Evolutionary conservation across 1,140 invertebrate genomes (phyloP).

Genomic region (Fopius arisanus): DNA sequence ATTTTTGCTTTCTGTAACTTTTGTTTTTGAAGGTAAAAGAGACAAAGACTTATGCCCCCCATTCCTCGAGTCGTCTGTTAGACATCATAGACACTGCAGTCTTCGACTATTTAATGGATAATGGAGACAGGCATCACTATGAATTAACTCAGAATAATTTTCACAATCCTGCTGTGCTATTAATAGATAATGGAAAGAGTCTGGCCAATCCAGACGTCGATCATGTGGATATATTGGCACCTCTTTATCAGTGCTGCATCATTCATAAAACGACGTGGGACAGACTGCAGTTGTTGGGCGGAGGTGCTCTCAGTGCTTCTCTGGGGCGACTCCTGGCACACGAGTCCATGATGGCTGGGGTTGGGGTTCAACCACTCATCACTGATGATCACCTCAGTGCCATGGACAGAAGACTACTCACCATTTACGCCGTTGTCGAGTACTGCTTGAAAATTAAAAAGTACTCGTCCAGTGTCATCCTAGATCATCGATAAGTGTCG

Average conservation of each 20-base stretch:
- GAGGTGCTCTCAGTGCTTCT: conserved; percentile 68
- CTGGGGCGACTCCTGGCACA: conserved; percentile 63
- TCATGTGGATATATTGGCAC: conserved; percentile 86
- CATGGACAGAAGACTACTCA: conserved; percentile 79
- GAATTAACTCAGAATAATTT: conserved; percentile 73
- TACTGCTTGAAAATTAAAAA: conserved; percentile 69
- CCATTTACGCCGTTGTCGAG: conserved; percentile 77
- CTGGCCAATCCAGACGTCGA: conserved; percentile 86
- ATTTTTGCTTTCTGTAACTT: too few species aligned
- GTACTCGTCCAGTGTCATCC: conserved; percentile 53
- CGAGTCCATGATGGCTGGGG: conserved; percentile 65
- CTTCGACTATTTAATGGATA: conserved; percentile 94
- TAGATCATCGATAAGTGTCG: conserved; percentile 44
- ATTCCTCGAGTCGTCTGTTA: conserved; percentile 71
- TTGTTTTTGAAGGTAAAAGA: conserved; percentile 52
- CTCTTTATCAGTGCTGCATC: conserved; percentile 91
- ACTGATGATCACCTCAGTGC: conserved; percentile 79
- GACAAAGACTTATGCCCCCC: conserved; percentile 54
- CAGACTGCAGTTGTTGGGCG: conserved; percentile 73
- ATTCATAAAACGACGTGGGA: conserved; percentile 75
- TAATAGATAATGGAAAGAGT: conserved; percentile 95
- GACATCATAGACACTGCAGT: conserved; percentile 88
- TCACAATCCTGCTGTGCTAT: conserved; percentile 74
- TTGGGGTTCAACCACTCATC: conserved; percentile 68
- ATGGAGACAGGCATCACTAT: conserved; percentile 93